Evolutionary conservation across 2,888 invertebrate species (phyloP).

Genomic region (Cheilosia scutellata): DNA sequence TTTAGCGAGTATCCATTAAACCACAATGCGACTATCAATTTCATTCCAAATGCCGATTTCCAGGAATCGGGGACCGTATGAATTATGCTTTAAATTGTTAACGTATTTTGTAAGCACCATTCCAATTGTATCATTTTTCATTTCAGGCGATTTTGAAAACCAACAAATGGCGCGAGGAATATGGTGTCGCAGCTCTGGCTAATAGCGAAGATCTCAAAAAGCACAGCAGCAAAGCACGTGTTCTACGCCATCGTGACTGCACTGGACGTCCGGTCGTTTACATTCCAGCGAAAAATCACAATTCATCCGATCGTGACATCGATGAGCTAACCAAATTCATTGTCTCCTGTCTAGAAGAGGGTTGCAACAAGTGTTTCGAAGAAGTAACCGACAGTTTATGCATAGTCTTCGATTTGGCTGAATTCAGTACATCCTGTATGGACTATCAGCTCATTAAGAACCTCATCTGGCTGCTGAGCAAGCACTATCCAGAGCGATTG

Average conservation of each 20-base stretch:
- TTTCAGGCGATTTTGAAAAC: constrained; percentile 90
- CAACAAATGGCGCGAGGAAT: constrained; percentile 91
- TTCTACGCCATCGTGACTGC: constrained; percentile 89
- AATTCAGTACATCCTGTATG: constrained; percentile 90
- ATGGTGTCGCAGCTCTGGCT: constrained; percentile 87
- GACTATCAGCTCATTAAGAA: constrained; percentile 92
- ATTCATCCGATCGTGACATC: constrained; percentile 88
- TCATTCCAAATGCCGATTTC: too few species aligned
- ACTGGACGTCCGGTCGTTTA: constrained; percentile 90
- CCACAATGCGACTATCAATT: too few species aligned
- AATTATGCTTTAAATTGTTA: too few species aligned
- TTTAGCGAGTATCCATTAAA: too few species aligned
- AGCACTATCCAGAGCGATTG: constrained; percentile 91
- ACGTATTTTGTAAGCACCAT: too few species aligned
- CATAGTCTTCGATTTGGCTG: constrained; percentile 91
- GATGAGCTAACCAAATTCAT: constrained; percentile 92
- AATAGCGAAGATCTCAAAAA: constrained; percentile 85
- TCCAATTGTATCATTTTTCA: constrained; percentile 15
- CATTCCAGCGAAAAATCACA: constrained; percentile 91
- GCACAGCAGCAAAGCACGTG: constrained; percentile 88
- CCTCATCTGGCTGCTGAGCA: constrained; percentile 90
- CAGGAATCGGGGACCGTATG: too few species aligned
- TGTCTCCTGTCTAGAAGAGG: constrained; percentile 91
- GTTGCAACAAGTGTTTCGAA: constrained; percentile 91
- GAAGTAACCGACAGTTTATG: constrained; percentile 92